Percentiles rank a stretch among this genome's conserved stretches.
These are phyloP conservation scores for Paramormyrops hopkinsi DNA, from an alignment of 2,797 vertebrate genomes.

Conservation along the genomic window DNA sequence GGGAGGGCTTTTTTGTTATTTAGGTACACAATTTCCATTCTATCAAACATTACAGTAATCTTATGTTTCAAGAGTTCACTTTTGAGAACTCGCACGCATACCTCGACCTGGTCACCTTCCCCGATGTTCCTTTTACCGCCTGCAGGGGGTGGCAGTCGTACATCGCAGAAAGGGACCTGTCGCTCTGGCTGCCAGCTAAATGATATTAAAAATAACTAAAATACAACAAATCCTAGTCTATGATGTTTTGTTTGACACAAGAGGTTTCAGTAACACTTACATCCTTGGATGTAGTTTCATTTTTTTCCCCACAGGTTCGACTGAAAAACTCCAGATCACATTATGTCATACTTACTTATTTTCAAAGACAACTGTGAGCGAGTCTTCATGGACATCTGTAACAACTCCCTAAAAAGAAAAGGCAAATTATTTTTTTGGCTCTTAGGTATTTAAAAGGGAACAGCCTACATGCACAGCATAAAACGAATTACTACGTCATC, in stretches of 20 bases:
- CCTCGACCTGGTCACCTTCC: conserved; percentile 96
- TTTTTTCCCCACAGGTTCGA: background rate
- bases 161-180: conserved; percentile 92
- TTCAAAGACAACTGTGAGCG: conserved; percentile 90
- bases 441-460: background rate
- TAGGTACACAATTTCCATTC: background rate
- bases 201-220: conserved; percentile 17
- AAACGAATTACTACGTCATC: background rate
- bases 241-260: background rate
- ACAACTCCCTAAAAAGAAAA: conserved; percentile 71
- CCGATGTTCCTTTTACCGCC: conserved; percentile 92
- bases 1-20: background rate
- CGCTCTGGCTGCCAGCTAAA: conserved; percentile 93
- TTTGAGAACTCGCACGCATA: conserved; percentile 45
- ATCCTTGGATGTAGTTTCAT: background rate
- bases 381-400: conserved; percentile 91
- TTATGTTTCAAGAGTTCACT: background rate
- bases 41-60: background rate
- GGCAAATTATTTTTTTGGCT: background rate
- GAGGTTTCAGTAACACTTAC: background rate
- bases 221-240: conserved; percentile 18
- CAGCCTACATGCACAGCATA: background rate
- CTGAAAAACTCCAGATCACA: background rate
- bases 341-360: conserved; percentile 81
- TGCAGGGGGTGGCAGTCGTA: conserved; percentile 87